Conservation (phyloP, 1,140 invertebrate species). For the Cepaea nemoralis region DNA sequence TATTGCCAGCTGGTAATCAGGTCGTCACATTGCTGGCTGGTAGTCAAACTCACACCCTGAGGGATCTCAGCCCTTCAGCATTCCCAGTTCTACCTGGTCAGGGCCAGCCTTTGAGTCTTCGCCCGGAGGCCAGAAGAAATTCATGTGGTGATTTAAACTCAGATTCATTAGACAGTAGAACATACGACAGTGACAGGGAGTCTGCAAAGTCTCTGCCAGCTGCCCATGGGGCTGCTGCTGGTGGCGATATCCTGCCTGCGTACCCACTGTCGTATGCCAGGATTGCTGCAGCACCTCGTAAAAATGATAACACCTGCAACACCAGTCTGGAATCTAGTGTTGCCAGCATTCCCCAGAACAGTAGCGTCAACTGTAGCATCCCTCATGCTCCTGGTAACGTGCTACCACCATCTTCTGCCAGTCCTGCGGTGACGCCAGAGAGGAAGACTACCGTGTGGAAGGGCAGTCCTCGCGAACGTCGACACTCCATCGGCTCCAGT, state of each 20-base stretch:
- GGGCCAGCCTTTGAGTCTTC: not conserved
- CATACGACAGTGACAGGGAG: slow-evolving; percentile 65
- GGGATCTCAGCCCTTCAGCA: slow-evolving; percentile 64
- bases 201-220: slow-evolving; percentile 66
- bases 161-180: slow-evolving; percentile 45
- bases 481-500: slow-evolving; percentile 66
- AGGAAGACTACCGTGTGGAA: slow-evolving; percentile 61
- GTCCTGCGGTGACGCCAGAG: slow-evolving; percentile 38
- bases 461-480: slow-evolving; percentile 58
- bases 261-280: slow-evolving; percentile 63
- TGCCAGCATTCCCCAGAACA: slow-evolving; percentile 25
- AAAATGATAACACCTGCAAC: slow-evolving; percentile 33
- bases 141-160: slow-evolving; percentile 61
- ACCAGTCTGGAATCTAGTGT: slow-evolving; percentile 26
- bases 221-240: slow-evolving; percentile 42
- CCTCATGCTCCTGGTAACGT: not conserved
- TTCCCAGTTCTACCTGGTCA: slow-evolving; percentile 58
- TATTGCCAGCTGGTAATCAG: not conserved
- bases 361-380: slow-evolving; percentile 30
- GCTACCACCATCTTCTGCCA: not conserved
- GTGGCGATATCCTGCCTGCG: slow-evolving; percentile 44
- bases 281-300: slow-evolving; percentile 51
- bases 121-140: slow-evolving; percentile 55
- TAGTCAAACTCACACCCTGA: slow-evolving; percentile 6
- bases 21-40: not conserved